These are phyloP conservation scores for Patella caerulea DNA, from an alignment of 2,888 invertebrate genomes.

Conservation along the genomic window DNA sequence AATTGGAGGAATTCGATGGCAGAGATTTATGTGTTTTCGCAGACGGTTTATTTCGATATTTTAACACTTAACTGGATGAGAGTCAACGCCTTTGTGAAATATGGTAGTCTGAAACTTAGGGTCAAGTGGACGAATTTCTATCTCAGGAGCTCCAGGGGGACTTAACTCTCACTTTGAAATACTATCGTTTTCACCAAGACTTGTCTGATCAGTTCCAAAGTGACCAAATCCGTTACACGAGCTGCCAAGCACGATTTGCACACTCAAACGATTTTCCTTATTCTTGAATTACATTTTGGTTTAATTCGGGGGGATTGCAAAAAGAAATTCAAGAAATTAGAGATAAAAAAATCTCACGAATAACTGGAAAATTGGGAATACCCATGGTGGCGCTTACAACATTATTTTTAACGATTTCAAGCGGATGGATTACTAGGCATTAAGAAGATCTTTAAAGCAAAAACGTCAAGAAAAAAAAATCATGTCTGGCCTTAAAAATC, in stretches of 20 bases:
- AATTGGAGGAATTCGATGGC: neutral
- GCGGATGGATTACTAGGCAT: too few species aligned
- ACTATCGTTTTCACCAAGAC: neutral
- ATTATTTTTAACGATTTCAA: too few species aligned
- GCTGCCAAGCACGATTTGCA: neutral
- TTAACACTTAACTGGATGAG: constrained; percentile 10
- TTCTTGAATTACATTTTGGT: constrained; percentile 9
- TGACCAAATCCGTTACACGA: neutral
- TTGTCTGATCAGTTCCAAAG: constrained; percentile 7
- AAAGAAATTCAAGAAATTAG: constrained; percentile 10
- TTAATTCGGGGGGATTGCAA: constrained; percentile 4
- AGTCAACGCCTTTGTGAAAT: constrained; percentile 9
- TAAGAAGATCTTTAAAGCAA: too few species aligned
- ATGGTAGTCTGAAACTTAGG: neutral
- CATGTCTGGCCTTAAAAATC: too few species aligned
- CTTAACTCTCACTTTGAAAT: neutral
- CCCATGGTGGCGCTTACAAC: too few species aligned
- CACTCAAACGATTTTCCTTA: neutral
- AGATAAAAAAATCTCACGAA: neutral
- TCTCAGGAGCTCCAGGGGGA: neutral
- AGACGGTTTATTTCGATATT: constrained; percentile 7
- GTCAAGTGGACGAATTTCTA: neutral
- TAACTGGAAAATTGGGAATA: too few species aligned
- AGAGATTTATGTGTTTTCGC: neutral
- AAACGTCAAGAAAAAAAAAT: too few species aligned